Conservation (phyloP, 2,797 vertebrate genomes). For the Amblyopsis hoosieri region DNA sequence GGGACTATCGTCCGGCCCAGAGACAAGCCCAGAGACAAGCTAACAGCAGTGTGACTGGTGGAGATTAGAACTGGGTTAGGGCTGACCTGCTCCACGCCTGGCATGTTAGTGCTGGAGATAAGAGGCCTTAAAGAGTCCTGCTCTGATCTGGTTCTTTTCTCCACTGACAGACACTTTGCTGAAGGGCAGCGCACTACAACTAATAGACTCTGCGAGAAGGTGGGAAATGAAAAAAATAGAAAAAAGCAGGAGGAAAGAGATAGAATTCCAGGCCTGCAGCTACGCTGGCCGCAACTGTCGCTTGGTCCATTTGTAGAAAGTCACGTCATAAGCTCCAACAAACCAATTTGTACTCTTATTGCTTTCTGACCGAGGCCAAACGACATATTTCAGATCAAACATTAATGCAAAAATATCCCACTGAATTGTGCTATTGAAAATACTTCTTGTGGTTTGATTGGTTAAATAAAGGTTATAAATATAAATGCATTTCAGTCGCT, state of each 20-base stretch:
- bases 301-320: slow-evolving; percentile 34
- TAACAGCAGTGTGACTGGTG: slow-evolving; percentile 37
- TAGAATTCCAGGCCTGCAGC: slow-evolving; percentile 15
- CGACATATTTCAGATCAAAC: slow-evolving; percentile 12
- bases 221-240: background rate
- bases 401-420: too few species aligned
- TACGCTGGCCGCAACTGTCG: slow-evolving; percentile 9
- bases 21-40: too few species aligned
- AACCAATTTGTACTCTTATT: slow-evolving; percentile 29
- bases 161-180: slow-evolving; percentile 60
- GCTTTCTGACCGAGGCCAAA: slow-evolving; percentile 43
- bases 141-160: slow-evolving; percentile 63
- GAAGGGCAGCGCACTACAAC: slow-evolving; percentile 42
- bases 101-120: slow-evolving; percentile 60
- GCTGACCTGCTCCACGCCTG: slow-evolving; percentile 26
- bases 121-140: slow-evolving; percentile 67
- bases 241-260: background rate
- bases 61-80: slow-evolving; percentile 60
- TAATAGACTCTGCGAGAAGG: slow-evolving; percentile 40
- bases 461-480: too few species aligned
- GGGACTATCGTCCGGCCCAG: slow-evolving; percentile 32
- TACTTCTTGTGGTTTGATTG: too few species aligned
- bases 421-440: too few species aligned
- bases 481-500: too few species aligned
- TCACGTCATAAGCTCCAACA: slow-evolving; percentile 3